Conservation (phyloP, 2,797 vertebrate genomes). For the Pelochelys cantorii region DNA sequence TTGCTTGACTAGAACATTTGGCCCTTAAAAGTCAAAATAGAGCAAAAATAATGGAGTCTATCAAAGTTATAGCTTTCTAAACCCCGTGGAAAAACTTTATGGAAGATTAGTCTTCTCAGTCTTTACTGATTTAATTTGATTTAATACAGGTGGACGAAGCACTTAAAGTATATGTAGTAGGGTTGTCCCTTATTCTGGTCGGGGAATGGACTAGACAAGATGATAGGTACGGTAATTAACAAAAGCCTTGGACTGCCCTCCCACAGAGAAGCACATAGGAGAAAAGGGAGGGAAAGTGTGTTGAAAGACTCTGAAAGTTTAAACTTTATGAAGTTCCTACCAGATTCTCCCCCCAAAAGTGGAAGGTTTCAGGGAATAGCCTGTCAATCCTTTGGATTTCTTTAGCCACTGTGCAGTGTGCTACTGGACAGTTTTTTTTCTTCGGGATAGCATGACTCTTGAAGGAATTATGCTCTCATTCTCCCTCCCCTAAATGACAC, state of each 20-base stretch:
- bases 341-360: neutral
- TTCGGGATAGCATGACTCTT: neutral
- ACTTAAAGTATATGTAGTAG: neutral
- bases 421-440: neutral
- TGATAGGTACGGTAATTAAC: accelerated
- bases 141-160: neutral
- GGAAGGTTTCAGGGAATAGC: neutral
- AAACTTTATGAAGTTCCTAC: accelerated
- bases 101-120: slow-evolving; percentile 30
- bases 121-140: slow-evolving; percentile 8
- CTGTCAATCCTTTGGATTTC: neutral
- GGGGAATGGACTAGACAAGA: neutral
- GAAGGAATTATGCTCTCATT: neutral
- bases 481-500: neutral
- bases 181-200: neutral
- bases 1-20: neutral
- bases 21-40: slow-evolving; percentile 45
- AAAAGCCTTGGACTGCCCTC: neutral
- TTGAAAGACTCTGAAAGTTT: neutral
- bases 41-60: slow-evolving; percentile 32
- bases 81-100: slow-evolving; percentile 1
- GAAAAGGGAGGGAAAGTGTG: neutral
- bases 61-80: slow-evolving; percentile 37
- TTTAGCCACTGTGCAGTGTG: neutral
- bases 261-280: accelerated